These are phyloP conservation scores for Caenorhabditis sp. DNA, from an alignment of 2,888 invertebrate genomes.

Conservation along the genomic window DNA sequence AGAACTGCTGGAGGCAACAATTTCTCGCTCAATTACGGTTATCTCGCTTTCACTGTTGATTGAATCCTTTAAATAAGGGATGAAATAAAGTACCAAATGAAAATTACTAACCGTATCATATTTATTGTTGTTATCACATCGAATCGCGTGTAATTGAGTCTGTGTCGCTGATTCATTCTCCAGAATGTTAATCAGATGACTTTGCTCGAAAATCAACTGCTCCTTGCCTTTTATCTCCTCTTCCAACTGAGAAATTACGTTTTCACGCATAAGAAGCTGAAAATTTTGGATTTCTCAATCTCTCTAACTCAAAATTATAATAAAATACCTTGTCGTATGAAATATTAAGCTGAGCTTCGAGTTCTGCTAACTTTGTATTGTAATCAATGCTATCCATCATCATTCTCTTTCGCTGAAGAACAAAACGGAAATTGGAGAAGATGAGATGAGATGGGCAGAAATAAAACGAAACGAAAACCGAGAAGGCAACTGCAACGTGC, in stretches of 20 bases:
- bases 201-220: constrained; percentile 69
- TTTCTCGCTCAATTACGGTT: constrained; percentile 67
- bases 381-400: constrained; percentile 60
- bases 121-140: constrained; percentile 65
- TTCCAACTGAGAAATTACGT: constrained; percentile 70
- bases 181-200: constrained; percentile 68
- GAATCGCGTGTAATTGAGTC: constrained; percentile 58
- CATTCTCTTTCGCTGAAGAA: no score
- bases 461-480: not conserved
- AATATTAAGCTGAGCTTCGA: constrained; percentile 60
- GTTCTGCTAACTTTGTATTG: constrained; percentile 38
- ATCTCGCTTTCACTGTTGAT: constrained; percentile 70
- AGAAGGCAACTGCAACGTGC: no score
- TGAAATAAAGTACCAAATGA: no score
- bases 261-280: constrained; percentile 67
- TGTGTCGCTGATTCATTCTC: constrained; percentile 64
- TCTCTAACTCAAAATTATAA: not conserved
- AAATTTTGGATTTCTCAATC: not conserved
- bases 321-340: constrained; percentile 63
- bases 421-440: not conserved
- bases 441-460: not conserved
- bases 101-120: constrained; percentile 64
- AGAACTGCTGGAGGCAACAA: constrained; percentile 67
- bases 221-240: constrained; percentile 72
- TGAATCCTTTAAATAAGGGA: constrained; percentile 54